Evolutionary conservation across 2,888 invertebrate genomes (phyloP), one percentile per base, ranked within the genome.

Genomic region (Choristoneura rosaceana): DNA sequence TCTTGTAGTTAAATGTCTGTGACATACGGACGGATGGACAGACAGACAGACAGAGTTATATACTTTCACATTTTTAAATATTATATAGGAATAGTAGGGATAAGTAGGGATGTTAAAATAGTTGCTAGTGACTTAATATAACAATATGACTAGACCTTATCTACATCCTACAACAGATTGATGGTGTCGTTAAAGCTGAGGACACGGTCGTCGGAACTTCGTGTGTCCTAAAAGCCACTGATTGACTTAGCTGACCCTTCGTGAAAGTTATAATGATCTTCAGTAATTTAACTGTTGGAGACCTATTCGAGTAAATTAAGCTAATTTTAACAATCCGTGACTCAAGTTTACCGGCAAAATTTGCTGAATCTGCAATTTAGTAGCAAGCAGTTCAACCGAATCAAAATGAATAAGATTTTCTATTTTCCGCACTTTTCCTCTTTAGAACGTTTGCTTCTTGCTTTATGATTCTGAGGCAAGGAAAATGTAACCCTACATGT

Each of bases 161-260:
- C 55, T 12, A 25, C 25, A 25, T 25, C 25, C 25, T 25, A 25
- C 55, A 34, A 17, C 55, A 34, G 68, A 68, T 60, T 68, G 34
- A 68, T 47, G 59, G 60, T 14, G 60, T 68, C 67, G 59, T 67
- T 67, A 59, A 41, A 67, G 34, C 59, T 45, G 59, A 67, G 43
- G 34, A 47, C 60, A 67, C 68, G 68, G 60, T 60, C 68, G 60
- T 34, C 38, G 38, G 38, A 68, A 68, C 68, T 68, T 68, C 17
- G 68, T 68, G 68, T 68, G 59, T 68, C 68, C 68, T 68, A 47
- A 60, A 68, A 34, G 68, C 50, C 68, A 61, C 60, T 68, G 68
- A 68, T 68, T 68, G 68, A 68, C 68, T 68, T 68, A 60, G 68
- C 68, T 68, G 68, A 68, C 68, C 68, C 68, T 61, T 61, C 60